Conservation (phyloP, 2,113 vertebrate genomes). For the Protobothrops flavoviridis region DNA sequence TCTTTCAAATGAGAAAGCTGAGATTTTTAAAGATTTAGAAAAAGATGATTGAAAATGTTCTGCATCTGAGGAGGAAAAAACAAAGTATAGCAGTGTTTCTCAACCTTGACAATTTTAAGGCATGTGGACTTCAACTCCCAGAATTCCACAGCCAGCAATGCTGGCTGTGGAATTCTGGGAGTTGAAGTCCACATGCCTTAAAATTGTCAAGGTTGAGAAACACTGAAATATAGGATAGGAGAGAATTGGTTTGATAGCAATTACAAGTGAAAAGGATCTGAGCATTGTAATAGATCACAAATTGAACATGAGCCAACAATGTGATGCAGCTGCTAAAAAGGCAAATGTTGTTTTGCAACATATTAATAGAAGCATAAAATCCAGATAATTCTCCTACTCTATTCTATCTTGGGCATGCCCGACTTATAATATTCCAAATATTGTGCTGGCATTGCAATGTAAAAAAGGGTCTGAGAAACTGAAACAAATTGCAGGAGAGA, state of each 20-base stretch:
- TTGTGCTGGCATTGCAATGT: background rate
- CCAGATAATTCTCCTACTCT: background rate
- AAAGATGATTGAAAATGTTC: background rate
- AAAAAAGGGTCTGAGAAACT: background rate
- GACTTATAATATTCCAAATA: background rate
- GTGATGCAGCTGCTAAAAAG: background rate
- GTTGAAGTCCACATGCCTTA: too few species aligned
- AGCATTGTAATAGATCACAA: background rate
- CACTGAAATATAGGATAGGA: background rate
- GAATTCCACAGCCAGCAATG: too few species aligned
- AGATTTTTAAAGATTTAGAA: background rate
- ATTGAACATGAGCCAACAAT: background rate
- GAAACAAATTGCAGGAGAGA: background rate
- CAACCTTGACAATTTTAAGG: too few species aligned
- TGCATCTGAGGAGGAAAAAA: background rate
- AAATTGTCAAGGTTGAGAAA: too few species aligned
- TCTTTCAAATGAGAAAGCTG: background rate
- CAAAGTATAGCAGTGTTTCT: too few species aligned
- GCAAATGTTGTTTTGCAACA: background rate
- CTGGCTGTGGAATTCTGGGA: too few species aligned
- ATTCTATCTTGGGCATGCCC: background rate
- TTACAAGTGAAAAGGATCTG: background rate
- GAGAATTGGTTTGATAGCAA: background rate
- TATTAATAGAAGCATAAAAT: background rate
- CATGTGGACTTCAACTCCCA: too few species aligned